Evolutionary conservation across 2,113 vertebrate genomes (phyloP), one percentile per base, ranked within the genome.

Genomic region (Orycteropus afer): DNA sequence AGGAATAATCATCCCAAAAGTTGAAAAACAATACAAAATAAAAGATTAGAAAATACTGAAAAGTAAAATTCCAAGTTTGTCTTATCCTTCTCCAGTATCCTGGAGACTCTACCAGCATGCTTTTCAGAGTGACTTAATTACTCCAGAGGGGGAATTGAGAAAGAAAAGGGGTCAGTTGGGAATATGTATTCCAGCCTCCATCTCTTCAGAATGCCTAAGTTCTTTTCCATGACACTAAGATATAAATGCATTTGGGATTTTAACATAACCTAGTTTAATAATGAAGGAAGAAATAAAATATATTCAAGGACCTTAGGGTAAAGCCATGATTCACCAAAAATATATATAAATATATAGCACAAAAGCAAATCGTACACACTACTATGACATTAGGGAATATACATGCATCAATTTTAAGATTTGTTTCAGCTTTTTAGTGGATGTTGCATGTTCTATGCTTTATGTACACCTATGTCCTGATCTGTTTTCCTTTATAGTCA

Each of bases 401-500:
- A 34, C 6, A 23, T 9, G 5, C 25, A 22, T 34, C 13, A 59
- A 7, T 27, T 77, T 77, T 59, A 34, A 74, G 53, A 76, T 18
- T 23, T 3, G 0, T 67, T 91, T 37, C 37, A 55, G 4, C 53
- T 80, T 17, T 79, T 49, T 65, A 49, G 69, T 55, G 18, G n/a
- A 42, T 74, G 32, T 83, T 34, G 4, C 34, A 0, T 76, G 32
- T 74, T 91, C 65, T 53, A 53, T 74, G 25, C 18, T 81, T 67
- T 59, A 37, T 69, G 37, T 74, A 6, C 59, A 18, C 27, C n/a
- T 29, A 40, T 49, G 47, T 40, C 13, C 17, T 18, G 6, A 3
- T n/a, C 51, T 82, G 13, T 61, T 91, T 88, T 92, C 94, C 51
- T 85, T 53, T 65, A 61, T 73, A 59, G 49, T 90, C 57, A 59